Percentiles rank a stretch among this genome's conserved stretches.
These are phyloP conservation scores for Chloromyia formosa DNA, from an alignment of 2,888 invertebrate genomes.

Conservation along the genomic window DNA sequence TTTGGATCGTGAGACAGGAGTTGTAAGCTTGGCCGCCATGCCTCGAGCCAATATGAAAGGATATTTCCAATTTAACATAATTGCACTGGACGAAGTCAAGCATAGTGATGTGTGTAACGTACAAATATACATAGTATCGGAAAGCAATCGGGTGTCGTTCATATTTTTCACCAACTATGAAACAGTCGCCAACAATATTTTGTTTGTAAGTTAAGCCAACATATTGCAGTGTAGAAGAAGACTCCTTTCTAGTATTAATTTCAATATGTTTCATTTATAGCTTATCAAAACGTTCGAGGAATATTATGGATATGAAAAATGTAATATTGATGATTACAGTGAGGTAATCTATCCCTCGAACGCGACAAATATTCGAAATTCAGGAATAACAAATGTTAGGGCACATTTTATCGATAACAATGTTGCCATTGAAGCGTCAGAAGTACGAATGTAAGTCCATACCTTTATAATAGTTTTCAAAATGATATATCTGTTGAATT, in stretches of 20 bases:
- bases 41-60: slow-evolving; percentile 69
- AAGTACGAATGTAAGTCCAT: slow-evolving; percentile 64
- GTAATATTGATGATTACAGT: slow-evolving; percentile 69
- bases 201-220: slow-evolving; percentile 64
- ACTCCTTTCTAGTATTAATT: background rate
- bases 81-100: slow-evolving; percentile 67
- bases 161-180: slow-evolving; percentile 51
- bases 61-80: slow-evolving; percentile 68
- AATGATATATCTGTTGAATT: too few relatives aligned
- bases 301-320: slow-evolving; percentile 67
- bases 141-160: slow-evolving; percentile 67
- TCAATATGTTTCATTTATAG: slow-evolving; percentile 61
- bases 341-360: slow-evolving; percentile 1
- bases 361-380: background rate
- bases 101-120: slow-evolving; percentile 65
- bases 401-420: slow-evolving; percentile 70
- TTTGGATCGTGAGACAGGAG: slow-evolving; percentile 64
- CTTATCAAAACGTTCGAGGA: slow-evolving; percentile 66
- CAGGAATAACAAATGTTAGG: slow-evolving; percentile 64
- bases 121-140: slow-evolving; percentile 69
- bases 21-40: slow-evolving; percentile 66
- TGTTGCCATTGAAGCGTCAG: slow-evolving; percentile 65
- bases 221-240: background rate
- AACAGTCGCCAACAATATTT: slow-evolving; percentile 55
- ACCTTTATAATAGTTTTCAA: background rate